A percentile compares a stretch with the other conserved stretches of the same genome.
phyloP scores from a whole-genome alignment of 2,797 vertebrate species.

The Chelonia mydas region DNA sequence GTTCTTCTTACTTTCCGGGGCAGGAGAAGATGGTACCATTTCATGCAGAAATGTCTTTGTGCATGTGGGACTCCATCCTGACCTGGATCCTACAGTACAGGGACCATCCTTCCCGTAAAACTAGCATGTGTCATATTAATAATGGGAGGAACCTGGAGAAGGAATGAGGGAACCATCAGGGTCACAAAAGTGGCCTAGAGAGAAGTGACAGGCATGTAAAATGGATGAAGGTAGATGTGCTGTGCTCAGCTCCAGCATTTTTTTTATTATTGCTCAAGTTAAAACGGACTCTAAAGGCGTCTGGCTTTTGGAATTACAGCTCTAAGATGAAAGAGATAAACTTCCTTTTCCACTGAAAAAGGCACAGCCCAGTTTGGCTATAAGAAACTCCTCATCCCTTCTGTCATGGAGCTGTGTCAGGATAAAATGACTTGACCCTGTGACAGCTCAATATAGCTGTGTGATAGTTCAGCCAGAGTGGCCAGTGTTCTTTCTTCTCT shows the following conservation, averaged over 20 bases:
- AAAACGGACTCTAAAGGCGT: not conserved
- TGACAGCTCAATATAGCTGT: not conserved
- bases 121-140: not conserved
- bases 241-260: not conserved
- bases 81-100: not conserved
- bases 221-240: rapidly evolving
- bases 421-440: not conserved
- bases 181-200: not conserved
- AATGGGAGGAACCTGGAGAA: not conserved
- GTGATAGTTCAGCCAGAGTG: not conserved
- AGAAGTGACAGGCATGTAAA: not conserved
- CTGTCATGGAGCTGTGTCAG: not conserved
- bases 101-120: not conserved
- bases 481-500: not conserved
- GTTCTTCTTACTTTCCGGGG: not conserved
- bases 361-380: too few species aligned
- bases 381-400: not conserved
- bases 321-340: not conserved
- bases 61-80: not conserved
- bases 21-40: not conserved
- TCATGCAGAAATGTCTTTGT: not conserved
- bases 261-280: not conserved
- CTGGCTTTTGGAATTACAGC: not conserved
- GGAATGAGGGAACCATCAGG: not conserved
- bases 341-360: not conserved